Conservation (phyloP, 2,888 invertebrate genomes). For the Lasioglossum morio region DNA sequence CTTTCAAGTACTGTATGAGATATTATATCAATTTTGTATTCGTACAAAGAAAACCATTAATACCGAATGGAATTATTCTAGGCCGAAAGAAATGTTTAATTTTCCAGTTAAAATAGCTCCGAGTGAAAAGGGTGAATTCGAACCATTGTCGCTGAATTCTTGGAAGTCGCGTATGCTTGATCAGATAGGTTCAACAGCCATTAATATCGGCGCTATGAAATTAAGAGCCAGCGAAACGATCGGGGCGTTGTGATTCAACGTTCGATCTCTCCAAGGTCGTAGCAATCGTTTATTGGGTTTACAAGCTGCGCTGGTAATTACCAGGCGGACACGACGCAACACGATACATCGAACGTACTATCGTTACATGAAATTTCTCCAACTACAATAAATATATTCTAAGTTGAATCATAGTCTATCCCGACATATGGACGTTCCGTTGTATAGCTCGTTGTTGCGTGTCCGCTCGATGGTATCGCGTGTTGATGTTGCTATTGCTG, state of each 20-base stretch:
- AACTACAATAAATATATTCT: conserved; percentile 55
- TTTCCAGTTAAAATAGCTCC: too few relatives aligned
- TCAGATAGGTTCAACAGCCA: not conserved
- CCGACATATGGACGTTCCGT: conserved; percentile 68
- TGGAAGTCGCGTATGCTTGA: not conserved
- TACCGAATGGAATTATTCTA: too few relatives aligned
- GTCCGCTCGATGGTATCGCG: conserved; percentile 10
- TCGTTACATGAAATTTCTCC: conserved; percentile 38
- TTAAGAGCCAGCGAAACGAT: not conserved
- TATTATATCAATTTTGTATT: too few relatives aligned
- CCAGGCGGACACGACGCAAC: conserved; percentile 23
- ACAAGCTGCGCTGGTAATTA: conserved; percentile 43
- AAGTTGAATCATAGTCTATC: conserved; percentile 64
- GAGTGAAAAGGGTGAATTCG: not conserved
- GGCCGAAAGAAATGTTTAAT: too few relatives aligned
- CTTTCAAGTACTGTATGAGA: too few relatives aligned
- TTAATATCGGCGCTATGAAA: not conserved
- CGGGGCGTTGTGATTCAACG: not conserved
- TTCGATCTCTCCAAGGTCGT: conserved; percentile 8
- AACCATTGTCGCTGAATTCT: not conserved
- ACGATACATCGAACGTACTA: conserved; percentile 19
- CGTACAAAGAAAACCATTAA: too few relatives aligned
- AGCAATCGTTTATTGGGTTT: conserved; percentile 13
- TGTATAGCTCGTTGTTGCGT: conserved; percentile 56
- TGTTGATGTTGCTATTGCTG: conserved; percentile 36